Percentiles rank a stretch among this genome's conserved stretches.
These are phyloP conservation scores for Halesus radiatus DNA, from an alignment of 1,140 invertebrate genomes.

Conservation along the genomic window DNA sequence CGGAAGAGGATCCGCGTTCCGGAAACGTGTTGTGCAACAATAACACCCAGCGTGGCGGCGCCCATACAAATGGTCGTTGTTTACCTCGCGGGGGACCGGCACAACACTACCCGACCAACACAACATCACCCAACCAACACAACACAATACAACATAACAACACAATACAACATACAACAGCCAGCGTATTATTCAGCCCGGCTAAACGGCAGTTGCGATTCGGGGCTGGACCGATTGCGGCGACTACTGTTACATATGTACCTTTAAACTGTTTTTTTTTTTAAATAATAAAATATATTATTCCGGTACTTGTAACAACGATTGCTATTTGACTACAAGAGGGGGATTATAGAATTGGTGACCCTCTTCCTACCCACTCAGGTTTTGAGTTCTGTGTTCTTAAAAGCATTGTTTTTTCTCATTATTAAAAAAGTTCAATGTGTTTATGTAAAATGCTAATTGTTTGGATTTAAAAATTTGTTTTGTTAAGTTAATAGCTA, in stretches of 20 bases:
- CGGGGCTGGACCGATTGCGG: constrained; percentile 22
- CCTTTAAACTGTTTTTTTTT: neutral
- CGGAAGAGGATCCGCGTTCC: constrained; percentile 17
- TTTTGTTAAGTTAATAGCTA: too few relatives aligned
- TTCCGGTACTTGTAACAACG: neutral
- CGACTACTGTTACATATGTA: neutral
- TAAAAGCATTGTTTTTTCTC: too few relatives aligned
- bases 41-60: constrained; percentile 35
- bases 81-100: constrained; percentile 25
- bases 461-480: too few relatives aligned
- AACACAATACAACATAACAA: too few relatives aligned
- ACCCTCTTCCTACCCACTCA: too few relatives aligned
- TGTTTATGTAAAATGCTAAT: too few relatives aligned
- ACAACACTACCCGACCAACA: neutral
- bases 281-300: neutral
- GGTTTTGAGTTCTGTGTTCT: too few relatives aligned
- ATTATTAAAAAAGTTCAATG: too few relatives aligned
- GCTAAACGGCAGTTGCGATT: neutral
- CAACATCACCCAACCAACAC: too few relatives aligned
- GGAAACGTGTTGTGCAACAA: constrained; percentile 33
- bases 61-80: constrained; percentile 19
- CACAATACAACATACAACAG: neutral
- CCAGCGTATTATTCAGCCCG: neutral
- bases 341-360: too few relatives aligned
- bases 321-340: too few relatives aligned